Conservation (phyloP, 2,888 invertebrate genomes). For the Elysia crispata region DNA sequence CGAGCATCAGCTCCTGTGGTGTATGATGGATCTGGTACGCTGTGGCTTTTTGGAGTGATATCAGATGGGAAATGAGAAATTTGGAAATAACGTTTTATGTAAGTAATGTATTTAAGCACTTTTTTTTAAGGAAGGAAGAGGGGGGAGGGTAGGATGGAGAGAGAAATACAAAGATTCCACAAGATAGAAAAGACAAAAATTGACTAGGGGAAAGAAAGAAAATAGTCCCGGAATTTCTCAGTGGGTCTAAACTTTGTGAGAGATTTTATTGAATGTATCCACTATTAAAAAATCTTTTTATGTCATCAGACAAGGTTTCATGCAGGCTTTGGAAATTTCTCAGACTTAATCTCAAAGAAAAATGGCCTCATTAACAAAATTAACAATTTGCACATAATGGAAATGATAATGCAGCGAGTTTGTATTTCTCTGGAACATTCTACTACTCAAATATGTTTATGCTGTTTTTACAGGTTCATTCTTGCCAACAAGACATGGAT, state of each 20-base stretch:
- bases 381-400: too few species aligned
- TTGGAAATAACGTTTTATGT: slow-evolving; percentile 51
- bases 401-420: background rate
- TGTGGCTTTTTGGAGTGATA: slow-evolving; percentile 92
- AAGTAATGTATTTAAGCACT: slow-evolving; percentile 16
- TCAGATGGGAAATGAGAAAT: slow-evolving; percentile 74
- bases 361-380: too few species aligned
- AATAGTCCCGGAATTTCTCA: background rate
- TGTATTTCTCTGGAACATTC: background rate
- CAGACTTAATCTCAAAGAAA: too few species aligned
- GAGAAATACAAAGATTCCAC: too few species aligned
- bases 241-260: background rate
- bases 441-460: background rate
- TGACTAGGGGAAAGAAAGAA: too few species aligned
- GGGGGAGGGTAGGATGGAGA: too few species aligned
- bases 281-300: too few species aligned
- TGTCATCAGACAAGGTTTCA: too few species aligned
- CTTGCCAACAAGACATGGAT: slow-evolving; percentile 60
- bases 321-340: too few species aligned
- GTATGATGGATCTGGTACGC: slow-evolving; percentile 85
- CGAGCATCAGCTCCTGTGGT: slow-evolving; percentile 81
- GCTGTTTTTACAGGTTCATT: slow-evolving; percentile 60
- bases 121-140: too few species aligned
- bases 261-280: background rate
- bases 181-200: too few species aligned